Conservation (phyloP, 2,797 vertebrate genomes). For the Crax fasciolata region DNA sequence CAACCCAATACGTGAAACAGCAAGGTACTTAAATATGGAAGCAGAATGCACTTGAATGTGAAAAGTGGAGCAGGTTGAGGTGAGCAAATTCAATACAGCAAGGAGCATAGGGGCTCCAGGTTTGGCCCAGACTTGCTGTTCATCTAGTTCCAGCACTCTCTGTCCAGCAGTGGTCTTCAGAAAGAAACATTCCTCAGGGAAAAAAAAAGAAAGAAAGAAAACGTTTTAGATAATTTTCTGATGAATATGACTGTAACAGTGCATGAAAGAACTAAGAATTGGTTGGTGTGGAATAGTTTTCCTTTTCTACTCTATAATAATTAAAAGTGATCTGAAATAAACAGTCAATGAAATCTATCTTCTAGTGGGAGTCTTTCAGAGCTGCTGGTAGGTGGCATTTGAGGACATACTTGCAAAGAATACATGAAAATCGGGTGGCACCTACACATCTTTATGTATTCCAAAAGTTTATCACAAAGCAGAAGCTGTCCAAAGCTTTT, state of each 20-base stretch:
- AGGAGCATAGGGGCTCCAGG: neutral
- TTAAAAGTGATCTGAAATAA: neutral
- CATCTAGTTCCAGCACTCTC: neutral
- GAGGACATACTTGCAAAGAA: neutral
- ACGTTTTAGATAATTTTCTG: neutral
- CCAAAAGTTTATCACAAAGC: neutral
- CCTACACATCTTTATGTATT: neutral
- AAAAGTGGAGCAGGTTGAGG: neutral
- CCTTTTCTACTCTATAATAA: neutral
- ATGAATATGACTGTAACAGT: neutral
- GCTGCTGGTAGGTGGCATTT: neutral
- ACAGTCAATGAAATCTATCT: neutral
- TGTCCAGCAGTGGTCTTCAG: neutral
- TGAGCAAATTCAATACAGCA: neutral
- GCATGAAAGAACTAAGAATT: neutral
- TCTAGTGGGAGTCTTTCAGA: neutral
- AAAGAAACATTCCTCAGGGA: neutral
- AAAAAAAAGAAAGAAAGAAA: neutral
- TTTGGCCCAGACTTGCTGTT: neutral
- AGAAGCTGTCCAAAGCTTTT: neutral
- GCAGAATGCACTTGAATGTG: neutral
- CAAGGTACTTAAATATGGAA: fast-evolving
- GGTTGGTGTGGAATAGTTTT: neutral
- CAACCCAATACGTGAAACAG: neutral
- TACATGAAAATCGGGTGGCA: neutral